These are phyloP conservation scores for Aleiodes alternator DNA, from an alignment of 2,888 invertebrate genomes.

Conservation along the genomic window DNA sequence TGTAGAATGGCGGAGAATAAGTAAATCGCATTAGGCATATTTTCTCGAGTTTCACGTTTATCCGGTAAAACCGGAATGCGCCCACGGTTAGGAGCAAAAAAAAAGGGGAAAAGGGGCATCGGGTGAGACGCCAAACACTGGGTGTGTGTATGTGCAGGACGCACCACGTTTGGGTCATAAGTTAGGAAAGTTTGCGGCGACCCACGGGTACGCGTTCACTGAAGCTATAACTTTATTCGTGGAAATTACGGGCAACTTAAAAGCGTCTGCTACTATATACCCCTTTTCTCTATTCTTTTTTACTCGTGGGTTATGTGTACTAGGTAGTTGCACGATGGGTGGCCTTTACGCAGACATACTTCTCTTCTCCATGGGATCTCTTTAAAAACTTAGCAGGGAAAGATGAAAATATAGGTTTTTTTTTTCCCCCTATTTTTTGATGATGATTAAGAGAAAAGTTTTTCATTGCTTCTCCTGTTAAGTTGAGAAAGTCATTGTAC, in stretches of 20 bases:
- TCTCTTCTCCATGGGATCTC: slow-evolving; percentile 28
- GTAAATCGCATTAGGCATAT: slow-evolving; percentile 28
- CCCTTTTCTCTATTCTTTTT: slow-evolving; percentile 22
- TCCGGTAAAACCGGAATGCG: slow-evolving; percentile 36
- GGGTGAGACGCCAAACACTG: slow-evolving; percentile 28
- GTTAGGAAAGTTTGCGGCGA: slow-evolving; percentile 57
- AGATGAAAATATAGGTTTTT: slow-evolving; percentile 10
- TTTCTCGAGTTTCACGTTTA: slow-evolving; percentile 27
- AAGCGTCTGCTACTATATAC: slow-evolving; percentile 63
- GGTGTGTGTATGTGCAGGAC: slow-evolving; percentile 29
- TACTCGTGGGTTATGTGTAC: slow-evolving; percentile 12
- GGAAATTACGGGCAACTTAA: slow-evolving; percentile 66
- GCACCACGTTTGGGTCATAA: slow-evolving; percentile 54
- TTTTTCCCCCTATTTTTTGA: neutral
- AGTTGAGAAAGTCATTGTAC: neutral
- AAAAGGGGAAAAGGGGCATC: slow-evolving; percentile 8
- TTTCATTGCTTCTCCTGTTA: slow-evolving; percentile 2
- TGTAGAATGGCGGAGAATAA: neutral
- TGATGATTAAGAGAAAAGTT: slow-evolving; percentile 25
- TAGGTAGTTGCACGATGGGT: slow-evolving; percentile 39
- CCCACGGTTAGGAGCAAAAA: neutral
- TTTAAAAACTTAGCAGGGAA: slow-evolving; percentile 23
- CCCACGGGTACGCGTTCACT: slow-evolving; percentile 46
- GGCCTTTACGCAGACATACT: slow-evolving; percentile 37
- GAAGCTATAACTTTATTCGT: slow-evolving; percentile 64